Conservation (phyloP, 2,888 invertebrate genomes). For the Flexamia atlantica region DNA sequence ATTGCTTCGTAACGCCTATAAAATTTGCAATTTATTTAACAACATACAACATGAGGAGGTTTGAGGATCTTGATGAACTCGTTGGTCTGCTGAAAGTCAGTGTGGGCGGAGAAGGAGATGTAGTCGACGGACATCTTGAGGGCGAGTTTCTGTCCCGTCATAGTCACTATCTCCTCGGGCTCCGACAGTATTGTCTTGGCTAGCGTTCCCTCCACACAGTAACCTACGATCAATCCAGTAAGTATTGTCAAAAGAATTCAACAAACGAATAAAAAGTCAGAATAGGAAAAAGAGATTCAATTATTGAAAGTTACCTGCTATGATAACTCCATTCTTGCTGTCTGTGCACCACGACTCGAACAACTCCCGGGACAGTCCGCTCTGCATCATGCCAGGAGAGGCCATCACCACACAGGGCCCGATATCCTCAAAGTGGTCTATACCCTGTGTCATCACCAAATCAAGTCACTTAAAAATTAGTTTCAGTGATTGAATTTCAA, state of each 20-base stretch:
- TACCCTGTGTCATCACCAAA: too few species aligned
- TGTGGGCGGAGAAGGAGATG: slow-evolving; percentile 99
- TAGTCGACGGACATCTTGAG: slow-evolving; percentile 99
- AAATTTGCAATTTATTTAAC: too few species aligned
- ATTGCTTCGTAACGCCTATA: too few species aligned
- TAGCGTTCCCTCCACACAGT: slow-evolving; percentile 93
- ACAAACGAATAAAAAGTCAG: too few species aligned
- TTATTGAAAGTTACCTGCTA: slow-evolving; percentile 83
- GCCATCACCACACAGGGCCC: slow-evolving; percentile 99
- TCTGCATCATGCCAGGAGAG: slow-evolving; percentile 99
- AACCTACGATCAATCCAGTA: slow-evolving; percentile 77
- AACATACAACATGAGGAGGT: slow-evolving; percentile 93
- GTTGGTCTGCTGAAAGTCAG: slow-evolving; percentile 98
- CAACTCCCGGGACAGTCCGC: slow-evolving; percentile 96
- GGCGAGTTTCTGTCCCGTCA: slow-evolving; percentile 97
- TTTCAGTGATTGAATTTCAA: too few species aligned
- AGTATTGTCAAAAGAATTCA: too few species aligned
- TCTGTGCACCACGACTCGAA: slow-evolving; percentile 99
- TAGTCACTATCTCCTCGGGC: slow-evolving; percentile 97
- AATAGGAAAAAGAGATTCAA: too few species aligned
- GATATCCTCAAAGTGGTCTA: slow-evolving; percentile 99
- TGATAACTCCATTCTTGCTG: slow-evolving; percentile 98
- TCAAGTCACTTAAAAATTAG: too few species aligned
- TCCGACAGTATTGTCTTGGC: slow-evolving; percentile 97
- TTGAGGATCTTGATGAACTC: slow-evolving; percentile 96